Base-by-base conservation (phyloP, 2,797 vertebrate species). In the Peromyscus attwateri region DNA sequence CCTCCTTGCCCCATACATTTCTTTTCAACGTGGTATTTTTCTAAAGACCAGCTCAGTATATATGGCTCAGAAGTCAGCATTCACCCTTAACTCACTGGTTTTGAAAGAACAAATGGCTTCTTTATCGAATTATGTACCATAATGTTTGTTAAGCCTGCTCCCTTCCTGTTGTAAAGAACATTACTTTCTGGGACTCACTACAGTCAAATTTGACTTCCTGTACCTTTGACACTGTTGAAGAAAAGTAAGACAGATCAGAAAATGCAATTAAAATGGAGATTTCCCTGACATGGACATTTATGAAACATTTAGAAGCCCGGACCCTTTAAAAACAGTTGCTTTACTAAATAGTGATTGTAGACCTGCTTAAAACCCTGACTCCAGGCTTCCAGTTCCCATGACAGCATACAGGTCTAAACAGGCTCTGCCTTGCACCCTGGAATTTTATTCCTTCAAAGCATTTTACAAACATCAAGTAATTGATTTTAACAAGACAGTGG, bases 401-500 rank as follows among this genome's bases (percentile, higher is more conserved):
- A 83, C 62, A 91, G 82, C 73, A 29, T 13, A 87, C 85, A 96
- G 82, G 92, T 92, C 93, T 79, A 46, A 89, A 83, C 93, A 97
- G 90, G 91, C 82, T 92, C 46, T 21, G n/a, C 23, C 73, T 40
- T 23, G 27, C 17, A 92, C 17, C 87, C 87, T 71, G 52, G 80
- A 89, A 94, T n/a, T 29, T n/a, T 70, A 80, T 4, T 71, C 75
- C 75, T 85, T 96, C 96, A 95, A 96, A 95, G 85, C 27, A 21
- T 93, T 93, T 96, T 80, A 60, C 40, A 76, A 94, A 73, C 77
- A 95, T 21, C 81, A 57, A 88, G 70, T 91, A 92, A 79, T 34
- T 76, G 46, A 84, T 96, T 93, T 95, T 91, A 87, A 93, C 62
- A 75, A 37, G 31, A 8, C 71, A 87, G 49, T 46, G 40, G 40